Evolutionary conservation across 1,140 invertebrate genomes (phyloP), one percentile per base, ranked within the genome.

Genomic region (Tetraneura akinire): DNA sequence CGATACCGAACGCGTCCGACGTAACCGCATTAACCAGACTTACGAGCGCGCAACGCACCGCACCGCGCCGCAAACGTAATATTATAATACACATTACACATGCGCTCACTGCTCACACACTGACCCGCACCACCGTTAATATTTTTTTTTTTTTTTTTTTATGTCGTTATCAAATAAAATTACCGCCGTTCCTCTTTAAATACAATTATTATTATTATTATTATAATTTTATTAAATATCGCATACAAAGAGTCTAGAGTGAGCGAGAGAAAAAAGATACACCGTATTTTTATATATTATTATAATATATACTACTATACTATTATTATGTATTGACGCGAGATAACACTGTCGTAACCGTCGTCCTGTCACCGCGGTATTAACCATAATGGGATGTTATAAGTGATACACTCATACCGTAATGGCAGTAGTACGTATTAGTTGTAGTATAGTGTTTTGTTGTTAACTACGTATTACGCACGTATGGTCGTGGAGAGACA

Each of bases 1-100:
- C 74, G 74, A 78, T 62, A 78, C 74, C 74, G 74, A 78, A 78
- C 74, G 37, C 74, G 55, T 26, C 32, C 53, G 74, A 29, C 74
- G 74, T 51, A 37, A 62, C 74, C 74, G 74, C 74, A 45, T 78
- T 62, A 78, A 78, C 74, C 74, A 78, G 74, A 78, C 37, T 14
- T n/a, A 13, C 47, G 49, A 9, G 49, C 37, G 55, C 51, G 51
- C 71, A 23, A 23, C 26, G 9, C 49, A n/a, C 73, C 64, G n/a
- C 66, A 47, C 47, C 47, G 26, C 51, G 55, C n/a, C n/a, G n/a
- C n/a, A n/a, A n/a, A n/a, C n/a, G n/a, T n/a, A n/a, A n/a, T n/a
- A n/a, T n/a, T n/a, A n/a, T n/a, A n/a, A n/a, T n/a, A n/a, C n/a
- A n/a, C n/a, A n/a, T n/a, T n/a, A 57, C 51, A 37, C 16, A 49